Evolutionary conservation across 2,113 vertebrate species (phyloP).

Genomic region (Bubo blakistoni): DNA sequence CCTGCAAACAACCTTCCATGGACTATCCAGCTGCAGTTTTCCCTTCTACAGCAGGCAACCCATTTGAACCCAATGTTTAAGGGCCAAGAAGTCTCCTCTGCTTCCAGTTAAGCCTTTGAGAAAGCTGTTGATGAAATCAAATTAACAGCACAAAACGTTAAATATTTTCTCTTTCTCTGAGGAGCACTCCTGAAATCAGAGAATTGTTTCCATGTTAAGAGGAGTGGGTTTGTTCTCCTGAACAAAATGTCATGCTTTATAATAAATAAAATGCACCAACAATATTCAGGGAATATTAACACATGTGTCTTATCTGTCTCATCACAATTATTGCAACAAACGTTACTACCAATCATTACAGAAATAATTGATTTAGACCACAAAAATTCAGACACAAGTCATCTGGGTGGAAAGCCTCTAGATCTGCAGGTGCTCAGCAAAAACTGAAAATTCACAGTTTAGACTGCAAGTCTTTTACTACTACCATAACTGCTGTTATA

Average conservation of each 20-base stretch:
- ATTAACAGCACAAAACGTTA: not conserved
- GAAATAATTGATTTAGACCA: not conserved
- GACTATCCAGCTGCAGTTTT: not conserved
- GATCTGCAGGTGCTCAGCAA: not conserved
- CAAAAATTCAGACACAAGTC: not conserved
- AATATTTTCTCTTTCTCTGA: not conserved
- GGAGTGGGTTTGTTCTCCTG: not conserved
- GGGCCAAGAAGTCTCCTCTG: not conserved
- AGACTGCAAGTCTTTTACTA: not conserved
- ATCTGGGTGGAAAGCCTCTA: not conserved
- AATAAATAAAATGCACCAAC: not conserved
- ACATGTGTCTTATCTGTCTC: not conserved
- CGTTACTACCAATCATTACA: not conserved
- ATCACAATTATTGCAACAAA: not conserved
- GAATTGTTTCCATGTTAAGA: not conserved
- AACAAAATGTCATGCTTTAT: not conserved
- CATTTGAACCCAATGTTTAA: not conserved
- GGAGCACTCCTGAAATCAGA: not conserved
- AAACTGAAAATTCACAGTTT: not conserved
- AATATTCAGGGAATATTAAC: not conserved
- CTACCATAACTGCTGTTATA: not conserved
- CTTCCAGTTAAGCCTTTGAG: not conserved
- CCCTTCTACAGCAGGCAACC: not conserved
- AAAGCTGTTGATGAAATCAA: not conserved
- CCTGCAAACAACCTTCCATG: not conserved